These are phyloP conservation scores for Lapara coniferarum DNA, from an alignment of 2,888 invertebrate genomes.

Conservation along the genomic window DNA sequence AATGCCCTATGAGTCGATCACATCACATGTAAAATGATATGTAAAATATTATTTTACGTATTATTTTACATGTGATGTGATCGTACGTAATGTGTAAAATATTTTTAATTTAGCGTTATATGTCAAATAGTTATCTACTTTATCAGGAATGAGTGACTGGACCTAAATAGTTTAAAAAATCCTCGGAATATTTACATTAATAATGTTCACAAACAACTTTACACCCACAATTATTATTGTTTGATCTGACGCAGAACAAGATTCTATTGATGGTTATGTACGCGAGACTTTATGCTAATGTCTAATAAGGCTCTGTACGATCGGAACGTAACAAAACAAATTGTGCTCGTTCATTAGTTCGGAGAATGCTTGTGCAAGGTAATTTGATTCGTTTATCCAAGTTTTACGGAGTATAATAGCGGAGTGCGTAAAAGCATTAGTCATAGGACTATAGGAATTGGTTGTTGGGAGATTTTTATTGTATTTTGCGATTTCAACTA, in stretches of 20 bases:
- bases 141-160: no score
- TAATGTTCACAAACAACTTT: not conserved
- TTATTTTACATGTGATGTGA: no score
- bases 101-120: no score
- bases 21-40: no score
- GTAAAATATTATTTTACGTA: no score
- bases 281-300: slow-evolving; percentile 15
- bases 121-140: no score
- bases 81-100: no score
- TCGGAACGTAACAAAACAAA: slow-evolving; percentile 23
- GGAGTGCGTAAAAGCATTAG: not conserved
- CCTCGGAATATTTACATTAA: no score
- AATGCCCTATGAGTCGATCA: no score
- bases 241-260: not conserved
- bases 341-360: slow-evolving; percentile 15
- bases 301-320: slow-evolving; percentile 13
- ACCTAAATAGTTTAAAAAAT: no score
- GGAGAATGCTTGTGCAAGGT: not conserved
- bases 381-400: not conserved
- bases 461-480: not conserved
- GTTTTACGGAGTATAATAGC: not conserved
- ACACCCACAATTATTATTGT: not conserved
- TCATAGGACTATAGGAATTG: not conserved
- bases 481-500: not conserved
- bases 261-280: slow-evolving; percentile 6